Evolutionary conservation across 2,888 invertebrate genomes (phyloP).

Genomic region (Cryptophagus acutangulus): DNA sequence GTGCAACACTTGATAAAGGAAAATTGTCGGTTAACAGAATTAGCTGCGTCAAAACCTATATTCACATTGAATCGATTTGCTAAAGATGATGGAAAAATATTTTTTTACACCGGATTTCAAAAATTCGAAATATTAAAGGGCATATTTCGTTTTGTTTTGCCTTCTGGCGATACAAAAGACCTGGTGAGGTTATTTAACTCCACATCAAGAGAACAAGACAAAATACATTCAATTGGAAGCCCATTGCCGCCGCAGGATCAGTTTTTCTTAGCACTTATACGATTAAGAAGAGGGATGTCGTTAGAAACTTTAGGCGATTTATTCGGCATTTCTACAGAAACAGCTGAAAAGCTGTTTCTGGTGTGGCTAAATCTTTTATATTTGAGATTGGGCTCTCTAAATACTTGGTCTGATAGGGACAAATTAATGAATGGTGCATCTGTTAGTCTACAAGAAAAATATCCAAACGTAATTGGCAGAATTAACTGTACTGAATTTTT

Average conservation of each 20-base stretch:
- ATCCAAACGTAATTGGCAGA: slow-evolving; percentile 20
- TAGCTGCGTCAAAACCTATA: background rate
- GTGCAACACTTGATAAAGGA: background rate
- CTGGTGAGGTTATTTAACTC: background rate
- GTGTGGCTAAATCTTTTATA: slow-evolving; percentile 12
- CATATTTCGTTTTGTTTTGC: background rate
- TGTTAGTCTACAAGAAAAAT: slow-evolving; percentile 14
- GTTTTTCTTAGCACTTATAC: slow-evolving; percentile 10
- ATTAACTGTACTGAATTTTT: slow-evolving; percentile 19
- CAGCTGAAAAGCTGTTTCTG: slow-evolving; percentile 8
- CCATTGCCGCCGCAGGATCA: slow-evolving; percentile 4
- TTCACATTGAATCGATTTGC: background rate
- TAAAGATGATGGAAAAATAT: background rate
- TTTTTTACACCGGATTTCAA: background rate
- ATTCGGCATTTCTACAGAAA: slow-evolving; percentile 6
- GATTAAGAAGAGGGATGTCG: slow-evolving; percentile 8
- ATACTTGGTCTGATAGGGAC: slow-evolving; percentile 19
- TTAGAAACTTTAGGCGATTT: slow-evolving; percentile 10
- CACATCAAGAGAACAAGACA: background rate
- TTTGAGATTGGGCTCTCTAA: slow-evolving; percentile 10
- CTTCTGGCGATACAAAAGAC: background rate
- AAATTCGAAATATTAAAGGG: background rate
- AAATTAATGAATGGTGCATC: slow-evolving; percentile 17
- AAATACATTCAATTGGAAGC: no score
- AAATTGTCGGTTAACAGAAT: no score